A percentile compares a stretch with the other conserved stretches of the same genome.
These are phyloP conservation scores for Polyodon spathula DNA, from an alignment of 2,113 vertebrate genomes.

Conservation along the genomic window DNA sequence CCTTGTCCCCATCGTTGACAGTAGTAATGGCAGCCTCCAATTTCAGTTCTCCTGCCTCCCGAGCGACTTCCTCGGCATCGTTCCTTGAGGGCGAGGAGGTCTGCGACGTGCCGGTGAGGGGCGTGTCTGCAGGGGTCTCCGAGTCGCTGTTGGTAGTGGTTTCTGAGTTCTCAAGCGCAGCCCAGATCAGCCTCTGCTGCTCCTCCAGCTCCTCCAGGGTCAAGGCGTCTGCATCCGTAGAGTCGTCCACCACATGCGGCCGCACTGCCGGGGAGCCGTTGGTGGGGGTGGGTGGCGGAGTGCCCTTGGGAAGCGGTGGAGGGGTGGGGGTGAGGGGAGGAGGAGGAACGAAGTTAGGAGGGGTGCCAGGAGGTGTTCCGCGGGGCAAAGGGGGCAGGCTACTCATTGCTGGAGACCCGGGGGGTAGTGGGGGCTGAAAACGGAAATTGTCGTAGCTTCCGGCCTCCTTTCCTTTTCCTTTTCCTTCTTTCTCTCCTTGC, in stretches of 20 bases:
- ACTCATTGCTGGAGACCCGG: slow-evolving; percentile 53
- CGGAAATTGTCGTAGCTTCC: slow-evolving; percentile 52
- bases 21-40: slow-evolving; percentile 10
- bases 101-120: slow-evolving; percentile 60
- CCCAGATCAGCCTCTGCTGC: slow-evolving; percentile 86
- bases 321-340: slow-evolving; percentile 51
- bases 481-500: too few species aligned
- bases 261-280: slow-evolving; percentile 42
- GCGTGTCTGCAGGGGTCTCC: slow-evolving; percentile 63
- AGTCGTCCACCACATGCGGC: slow-evolving; percentile 38
- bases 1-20: slow-evolving; percentile 12
- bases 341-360: slow-evolving; percentile 32
- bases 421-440: slow-evolving; percentile 77
- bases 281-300: slow-evolving; percentile 55
- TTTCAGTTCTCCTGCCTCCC: slow-evolving; percentile 23
- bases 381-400: slow-evolving; percentile 72
- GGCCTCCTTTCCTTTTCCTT: too few species aligned
- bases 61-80: slow-evolving; percentile 45
- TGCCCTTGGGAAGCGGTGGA: slow-evolving; percentile 70
- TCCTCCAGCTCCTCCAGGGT: slow-evolving; percentile 91
- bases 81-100: slow-evolving; percentile 59
- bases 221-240: slow-evolving; percentile 70
- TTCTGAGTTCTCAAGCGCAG: slow-evolving; percentile 79
- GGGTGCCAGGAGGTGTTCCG: slow-evolving; percentile 65
- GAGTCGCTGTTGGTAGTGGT: slow-evolving; percentile 69